phyloP scores from a whole-genome alignment of 2,888 invertebrate genomes.

The Heteromyza rotundicornis region DNA sequence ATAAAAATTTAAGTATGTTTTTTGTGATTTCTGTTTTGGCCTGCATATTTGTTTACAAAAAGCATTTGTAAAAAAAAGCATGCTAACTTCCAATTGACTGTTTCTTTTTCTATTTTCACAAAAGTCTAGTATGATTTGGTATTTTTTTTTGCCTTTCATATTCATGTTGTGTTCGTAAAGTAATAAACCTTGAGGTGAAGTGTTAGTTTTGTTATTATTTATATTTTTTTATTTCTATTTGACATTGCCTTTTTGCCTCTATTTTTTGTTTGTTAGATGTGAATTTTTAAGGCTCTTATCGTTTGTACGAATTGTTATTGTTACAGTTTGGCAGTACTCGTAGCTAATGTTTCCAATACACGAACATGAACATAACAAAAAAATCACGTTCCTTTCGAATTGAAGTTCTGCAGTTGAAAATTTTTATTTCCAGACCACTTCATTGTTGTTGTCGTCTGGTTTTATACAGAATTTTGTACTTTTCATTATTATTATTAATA shows the following conservation, averaged over 20 bases:
- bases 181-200: not conserved
- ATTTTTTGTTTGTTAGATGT: too few species aligned
- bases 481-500: too few species aligned
- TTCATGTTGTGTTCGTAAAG: not conserved
- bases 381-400: too few species aligned
- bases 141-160: not conserved
- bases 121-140: constrained; percentile 17
- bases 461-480: too few species aligned
- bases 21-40: constrained; percentile 38
- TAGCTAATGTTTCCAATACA: too few species aligned
- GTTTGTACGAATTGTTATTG: too few species aligned
- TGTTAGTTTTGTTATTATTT: not conserved
- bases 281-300: too few species aligned
- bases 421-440: too few species aligned
- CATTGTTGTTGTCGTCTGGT: too few species aligned
- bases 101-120: constrained; percentile 16
- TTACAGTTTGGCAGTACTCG: too few species aligned
- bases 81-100: constrained; percentile 7
- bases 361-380: too few species aligned
- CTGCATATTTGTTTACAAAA: constrained; percentile 44
- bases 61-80: not conserved
- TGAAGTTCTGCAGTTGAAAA: too few species aligned
- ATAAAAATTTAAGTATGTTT: constrained; percentile 13
- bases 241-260: not conserved
- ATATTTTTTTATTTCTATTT: not conserved